Evolutionary conservation across 2,113 vertebrate genomes (phyloP), one percentile per base, ranked within the genome.

Genomic region (Carassius gibelio): DNA sequence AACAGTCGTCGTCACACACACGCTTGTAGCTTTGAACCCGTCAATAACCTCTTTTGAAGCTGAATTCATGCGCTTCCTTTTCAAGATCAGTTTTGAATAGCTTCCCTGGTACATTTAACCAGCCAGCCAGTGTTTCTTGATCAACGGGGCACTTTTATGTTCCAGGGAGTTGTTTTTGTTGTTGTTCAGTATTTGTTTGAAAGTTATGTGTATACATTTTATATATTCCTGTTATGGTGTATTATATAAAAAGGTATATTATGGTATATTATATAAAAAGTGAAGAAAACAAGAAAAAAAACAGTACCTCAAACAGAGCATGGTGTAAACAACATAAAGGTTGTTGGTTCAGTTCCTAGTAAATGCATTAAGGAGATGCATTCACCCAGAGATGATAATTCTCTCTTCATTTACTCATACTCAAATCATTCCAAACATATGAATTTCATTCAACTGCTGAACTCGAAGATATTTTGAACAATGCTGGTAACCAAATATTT

Each of bases 51-150:
- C 74, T 69, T 64, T 78, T 42, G 42, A 66, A 88, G 38, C 57
- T 13, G 45, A 77, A 71, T 82, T 62, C 66, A 68, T 77, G 30
- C 42, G 62, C 13, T 59, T 81, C 34, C 19, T 50, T 76, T 81
- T 17, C 10, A 19, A 26, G 17, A 50, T 38, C n/a, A 45, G n/a
- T 38, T 81, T 72, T 75, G 21, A 62, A 42, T 45, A 45, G 34
- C 36, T 45, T 62, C 13, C 52, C 19, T 55, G 15, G 11, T 52
- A 75, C 13, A 59, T 78, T 42, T 62, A 26, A 26, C 26, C 26
- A 26, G 26, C 26, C 26, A 8, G 57, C 19, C 77, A 59, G 9
- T 13, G 69, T 72, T n/a, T 72, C 19, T 42, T n/a, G n/a, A 42
- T 72, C 36, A 21, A 72, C 42, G 4, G 30, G 19, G 8, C 0